phyloP scores from a whole-genome alignment of 2,888 invertebrate genomes.

The Heterodera filipjevi region DNA sequence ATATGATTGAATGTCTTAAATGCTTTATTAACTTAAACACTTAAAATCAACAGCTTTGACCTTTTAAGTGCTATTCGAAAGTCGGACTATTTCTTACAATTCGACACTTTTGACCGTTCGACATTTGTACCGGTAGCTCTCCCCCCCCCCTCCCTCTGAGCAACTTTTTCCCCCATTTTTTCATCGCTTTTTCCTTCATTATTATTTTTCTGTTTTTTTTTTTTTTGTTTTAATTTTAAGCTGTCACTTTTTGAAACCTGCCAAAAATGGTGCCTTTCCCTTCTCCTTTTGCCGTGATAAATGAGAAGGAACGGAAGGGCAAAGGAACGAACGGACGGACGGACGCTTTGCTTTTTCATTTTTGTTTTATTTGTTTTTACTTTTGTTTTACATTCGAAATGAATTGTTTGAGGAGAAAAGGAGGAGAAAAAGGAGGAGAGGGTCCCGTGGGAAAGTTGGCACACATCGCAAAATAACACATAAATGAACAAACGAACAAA shows the following conservation, averaged over 20 bases:
- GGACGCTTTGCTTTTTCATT: not conserved
- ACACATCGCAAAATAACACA: not conserved
- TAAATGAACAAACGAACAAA: not conserved
- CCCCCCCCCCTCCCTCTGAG: not conserved
- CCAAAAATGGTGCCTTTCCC: not conserved
- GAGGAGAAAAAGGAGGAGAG: not conserved
- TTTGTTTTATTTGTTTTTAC: not conserved
- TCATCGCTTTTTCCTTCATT: not conserved
- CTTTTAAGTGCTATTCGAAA: too few relatives aligned
- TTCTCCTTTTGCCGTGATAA: not conserved
- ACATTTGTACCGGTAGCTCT: too few relatives aligned
- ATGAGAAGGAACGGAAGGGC: not conserved
- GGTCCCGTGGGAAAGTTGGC: not conserved
- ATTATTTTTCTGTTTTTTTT: not conserved
- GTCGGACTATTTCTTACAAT: too few relatives aligned
- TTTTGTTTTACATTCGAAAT: not conserved
- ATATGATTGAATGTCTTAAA: too few relatives aligned
- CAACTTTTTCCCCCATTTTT: not conserved
- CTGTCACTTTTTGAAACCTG: not conserved
- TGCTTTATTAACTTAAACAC: too few relatives aligned
- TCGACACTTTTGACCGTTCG: too few relatives aligned
- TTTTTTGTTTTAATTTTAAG: not conserved
- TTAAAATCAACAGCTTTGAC: too few relatives aligned
- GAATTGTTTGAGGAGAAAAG: not conserved
- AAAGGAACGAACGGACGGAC: not conserved